phyloP scores from a whole-genome alignment of 2,797 vertebrate genomes.

The Pelodytes ibericus region DNA sequence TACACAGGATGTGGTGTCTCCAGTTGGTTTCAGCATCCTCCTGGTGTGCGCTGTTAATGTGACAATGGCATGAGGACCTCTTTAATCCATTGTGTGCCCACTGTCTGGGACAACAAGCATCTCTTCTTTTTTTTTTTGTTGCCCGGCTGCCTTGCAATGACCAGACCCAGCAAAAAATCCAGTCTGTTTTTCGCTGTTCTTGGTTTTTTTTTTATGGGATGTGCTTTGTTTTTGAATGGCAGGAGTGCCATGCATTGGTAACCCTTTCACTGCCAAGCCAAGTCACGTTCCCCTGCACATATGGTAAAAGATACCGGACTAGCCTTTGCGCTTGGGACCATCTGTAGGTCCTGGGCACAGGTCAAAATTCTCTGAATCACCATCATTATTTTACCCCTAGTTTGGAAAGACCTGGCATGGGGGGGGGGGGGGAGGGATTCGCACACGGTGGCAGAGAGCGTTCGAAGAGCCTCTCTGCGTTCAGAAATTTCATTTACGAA shows the following conservation, averaged over 20 bases:
- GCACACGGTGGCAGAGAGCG: constrained; percentile 8
- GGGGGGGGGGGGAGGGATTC: too few species aligned
- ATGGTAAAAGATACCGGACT: neutral
- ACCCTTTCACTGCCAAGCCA: constrained; percentile 17
- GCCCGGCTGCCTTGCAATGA: constrained; percentile 26
- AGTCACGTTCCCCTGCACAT: neutral
- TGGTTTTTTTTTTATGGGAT: neutral
- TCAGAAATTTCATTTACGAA: constrained; percentile 35
- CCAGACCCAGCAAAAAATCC: constrained; percentile 14
- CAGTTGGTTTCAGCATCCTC: constrained; percentile 18
- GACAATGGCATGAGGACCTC: neutral
- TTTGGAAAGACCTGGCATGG: constrained; percentile 17
- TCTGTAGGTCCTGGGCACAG: neutral
- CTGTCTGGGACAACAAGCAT: neutral
- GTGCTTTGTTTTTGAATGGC: constrained; percentile 28
- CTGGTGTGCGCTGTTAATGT: neutral
- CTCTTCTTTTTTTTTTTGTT: neutral
- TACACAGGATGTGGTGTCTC: neutral
- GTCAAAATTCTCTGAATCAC: constrained; percentile 1
- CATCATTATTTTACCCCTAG: neutral
- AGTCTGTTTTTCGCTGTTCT: neutral
- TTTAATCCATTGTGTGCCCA: constrained; percentile 12
- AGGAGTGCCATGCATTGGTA: constrained; percentile 27
- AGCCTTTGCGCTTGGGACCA: neutral
- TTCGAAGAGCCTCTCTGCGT: constrained; percentile 17